These are phyloP conservation scores for Leptinotarsa rubiginosa DNA, from an alignment of 2,888 invertebrate genomes.

Conservation along the genomic window DNA sequence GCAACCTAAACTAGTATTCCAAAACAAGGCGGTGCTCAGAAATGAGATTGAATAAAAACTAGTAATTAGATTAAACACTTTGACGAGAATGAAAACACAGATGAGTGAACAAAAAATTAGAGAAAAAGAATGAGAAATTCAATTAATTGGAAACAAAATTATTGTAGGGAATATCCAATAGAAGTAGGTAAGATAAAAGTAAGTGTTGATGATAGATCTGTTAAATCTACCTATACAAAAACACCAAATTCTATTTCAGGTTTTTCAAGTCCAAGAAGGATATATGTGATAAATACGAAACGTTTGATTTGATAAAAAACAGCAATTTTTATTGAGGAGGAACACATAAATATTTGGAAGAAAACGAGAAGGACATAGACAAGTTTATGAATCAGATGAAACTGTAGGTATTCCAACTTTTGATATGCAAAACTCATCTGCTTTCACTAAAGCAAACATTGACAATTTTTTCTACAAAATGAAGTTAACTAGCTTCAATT, in stretches of 20 bases:
- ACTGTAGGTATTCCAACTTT: neutral
- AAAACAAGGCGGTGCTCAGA: too few relatives aligned
- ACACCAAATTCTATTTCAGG: neutral
- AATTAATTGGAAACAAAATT: neutral
- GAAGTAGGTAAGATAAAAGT: neutral
- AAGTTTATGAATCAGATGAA: neutral
- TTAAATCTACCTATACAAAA: neutral
- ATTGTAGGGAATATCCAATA: neutral
- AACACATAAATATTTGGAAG: neutral
- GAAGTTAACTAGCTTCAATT: neutral
- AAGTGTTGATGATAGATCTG: neutral
- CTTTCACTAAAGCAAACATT: neutral
- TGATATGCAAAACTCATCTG: conserved; percentile 1
- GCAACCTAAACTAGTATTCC: too few relatives aligned
- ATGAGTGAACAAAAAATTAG: too few relatives aligned
- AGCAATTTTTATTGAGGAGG: neutral
- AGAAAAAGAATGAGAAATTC: too few relatives aligned
- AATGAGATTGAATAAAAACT: too few relatives aligned
- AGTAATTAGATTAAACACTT: too few relatives aligned
- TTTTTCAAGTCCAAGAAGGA: neutral
- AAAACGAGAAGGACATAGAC: neutral
- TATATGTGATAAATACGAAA: neutral
- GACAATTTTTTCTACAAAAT: neutral
- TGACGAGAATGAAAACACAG: too few relatives aligned
- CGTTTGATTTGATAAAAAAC: neutral